phyloP scores from a whole-genome alignment of 2,888 invertebrate genomes.

The Aplocera efformata region DNA sequence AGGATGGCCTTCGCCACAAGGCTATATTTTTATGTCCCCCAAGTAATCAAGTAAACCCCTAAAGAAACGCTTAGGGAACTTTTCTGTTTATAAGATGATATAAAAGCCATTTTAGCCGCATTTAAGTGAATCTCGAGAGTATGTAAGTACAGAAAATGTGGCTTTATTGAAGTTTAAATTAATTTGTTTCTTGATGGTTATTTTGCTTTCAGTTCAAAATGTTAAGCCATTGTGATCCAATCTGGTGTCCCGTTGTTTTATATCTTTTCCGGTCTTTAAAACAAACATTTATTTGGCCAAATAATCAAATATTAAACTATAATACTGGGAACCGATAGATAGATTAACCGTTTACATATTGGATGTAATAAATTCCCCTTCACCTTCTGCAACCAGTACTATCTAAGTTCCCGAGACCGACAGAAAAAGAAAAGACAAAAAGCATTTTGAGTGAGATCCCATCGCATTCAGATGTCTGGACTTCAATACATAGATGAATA shows the following conservation, averaged over 20 bases:
- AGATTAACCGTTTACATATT: too few species aligned
- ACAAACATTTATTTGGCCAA: neutral
- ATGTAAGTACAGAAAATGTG: conserved; percentile 17
- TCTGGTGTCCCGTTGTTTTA: conserved; percentile 4
- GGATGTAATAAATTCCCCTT: too few species aligned
- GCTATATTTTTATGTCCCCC: conserved; percentile 25
- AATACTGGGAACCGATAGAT: too few species aligned
- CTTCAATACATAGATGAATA: conserved; percentile 3
- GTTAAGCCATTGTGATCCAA: conserved; percentile 9
- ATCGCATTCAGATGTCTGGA: neutral
- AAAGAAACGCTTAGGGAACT: conserved; percentile 19
- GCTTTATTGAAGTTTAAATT: conserved; percentile 19
- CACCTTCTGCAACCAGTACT: too few species aligned
- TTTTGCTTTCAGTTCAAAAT: conserved; percentile 8
- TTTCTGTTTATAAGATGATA: conserved; percentile 18
- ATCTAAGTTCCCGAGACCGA: too few species aligned
- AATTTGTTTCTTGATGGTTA: conserved; percentile 11
- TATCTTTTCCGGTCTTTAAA: conserved; percentile 1
- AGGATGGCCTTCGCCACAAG: conserved; percentile 30
- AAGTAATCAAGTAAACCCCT: conserved; percentile 27
- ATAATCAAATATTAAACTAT: too few species aligned
- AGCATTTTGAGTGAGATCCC: too few species aligned
- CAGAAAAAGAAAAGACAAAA: too few species aligned
- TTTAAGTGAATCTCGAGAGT: conserved; percentile 15
- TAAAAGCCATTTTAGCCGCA: conserved; percentile 14